phyloP scores from a whole-genome alignment of 2,113 vertebrate genomes.

The Puffinus mauretanicus region DNA sequence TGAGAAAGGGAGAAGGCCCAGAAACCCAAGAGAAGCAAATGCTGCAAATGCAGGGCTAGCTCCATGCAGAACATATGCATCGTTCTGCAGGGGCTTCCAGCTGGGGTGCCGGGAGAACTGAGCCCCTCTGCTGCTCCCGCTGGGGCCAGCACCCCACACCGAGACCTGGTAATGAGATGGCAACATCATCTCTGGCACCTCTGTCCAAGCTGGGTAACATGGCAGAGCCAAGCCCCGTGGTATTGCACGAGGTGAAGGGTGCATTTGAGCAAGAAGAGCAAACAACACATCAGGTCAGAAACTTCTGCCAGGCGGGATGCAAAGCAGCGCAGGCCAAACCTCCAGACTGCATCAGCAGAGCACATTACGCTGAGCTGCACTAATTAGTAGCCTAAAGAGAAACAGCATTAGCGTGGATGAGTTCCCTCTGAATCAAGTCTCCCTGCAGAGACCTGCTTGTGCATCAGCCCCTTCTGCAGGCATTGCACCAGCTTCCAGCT shows the following conservation, averaged over 20 bases:
- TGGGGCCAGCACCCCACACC: neutral
- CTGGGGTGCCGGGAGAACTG: neutral
- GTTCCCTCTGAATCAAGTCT: neutral
- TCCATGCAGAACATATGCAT: neutral
- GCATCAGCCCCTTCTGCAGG: neutral
- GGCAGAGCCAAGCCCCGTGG: neutral
- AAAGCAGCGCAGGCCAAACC: neutral
- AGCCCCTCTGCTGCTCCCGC: neutral
- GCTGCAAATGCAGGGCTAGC: neutral
- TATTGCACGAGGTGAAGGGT: neutral
- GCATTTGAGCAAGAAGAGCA: neutral
- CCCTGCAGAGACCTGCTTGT: neutral
- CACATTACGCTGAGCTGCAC: neutral
- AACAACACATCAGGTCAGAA: neutral
- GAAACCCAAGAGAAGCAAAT: neutral
- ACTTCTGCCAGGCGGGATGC: neutral
- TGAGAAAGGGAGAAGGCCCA: neutral
- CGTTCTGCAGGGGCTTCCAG: neutral
- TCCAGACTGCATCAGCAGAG: neutral
- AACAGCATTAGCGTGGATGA: neutral
- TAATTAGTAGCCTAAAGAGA: conserved; percentile 26
- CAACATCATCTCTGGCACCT: neutral
- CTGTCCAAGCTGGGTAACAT: neutral
- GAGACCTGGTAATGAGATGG: neutral
- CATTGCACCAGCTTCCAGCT: neutral